Conservation (phyloP, 2,888 invertebrate species). For the Alloplasta piceator region DNA sequence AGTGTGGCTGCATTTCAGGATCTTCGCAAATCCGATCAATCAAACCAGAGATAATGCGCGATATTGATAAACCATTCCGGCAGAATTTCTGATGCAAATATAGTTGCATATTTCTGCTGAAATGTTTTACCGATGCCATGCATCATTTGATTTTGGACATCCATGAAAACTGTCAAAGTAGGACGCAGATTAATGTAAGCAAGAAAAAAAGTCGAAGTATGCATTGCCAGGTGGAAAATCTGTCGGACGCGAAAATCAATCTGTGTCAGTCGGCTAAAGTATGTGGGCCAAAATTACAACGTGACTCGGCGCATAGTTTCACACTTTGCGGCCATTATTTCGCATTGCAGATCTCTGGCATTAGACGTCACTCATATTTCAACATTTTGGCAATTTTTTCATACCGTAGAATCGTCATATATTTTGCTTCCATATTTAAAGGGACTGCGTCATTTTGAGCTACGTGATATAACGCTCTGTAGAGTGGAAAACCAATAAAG, state of each 20-base stretch:
- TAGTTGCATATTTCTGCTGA: neutral
- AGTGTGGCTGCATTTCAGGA: too few species aligned
- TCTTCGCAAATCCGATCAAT: too few species aligned
- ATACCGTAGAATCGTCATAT: neutral
- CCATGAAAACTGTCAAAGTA: neutral
- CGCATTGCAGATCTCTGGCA: conserved; percentile 1
- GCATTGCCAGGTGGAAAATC: neutral
- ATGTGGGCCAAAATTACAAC: conserved; percentile 9
- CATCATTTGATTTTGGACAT: neutral
- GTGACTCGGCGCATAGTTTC: neutral
- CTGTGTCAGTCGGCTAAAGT: neutral
- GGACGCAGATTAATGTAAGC: conserved; percentile 15
- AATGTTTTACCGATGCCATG: neutral
- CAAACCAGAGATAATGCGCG: too few species aligned
- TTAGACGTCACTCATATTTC: neutral
- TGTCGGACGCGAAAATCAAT: neutral
- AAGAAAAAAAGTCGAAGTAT: neutral
- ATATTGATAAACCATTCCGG: too few species aligned
- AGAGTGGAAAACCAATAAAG: neutral
- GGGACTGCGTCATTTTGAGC: neutral
- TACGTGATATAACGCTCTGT: conserved; percentile 25
- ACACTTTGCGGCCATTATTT: conserved; percentile 10
- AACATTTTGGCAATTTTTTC: conserved; percentile 12
- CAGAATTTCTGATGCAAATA: too few species aligned
- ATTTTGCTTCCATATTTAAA: neutral